Percentiles rank a stretch among this genome's conserved stretches.
Conservation (phyloP, 2,113 vertebrate species). For the Barbus barbus region DNA sequence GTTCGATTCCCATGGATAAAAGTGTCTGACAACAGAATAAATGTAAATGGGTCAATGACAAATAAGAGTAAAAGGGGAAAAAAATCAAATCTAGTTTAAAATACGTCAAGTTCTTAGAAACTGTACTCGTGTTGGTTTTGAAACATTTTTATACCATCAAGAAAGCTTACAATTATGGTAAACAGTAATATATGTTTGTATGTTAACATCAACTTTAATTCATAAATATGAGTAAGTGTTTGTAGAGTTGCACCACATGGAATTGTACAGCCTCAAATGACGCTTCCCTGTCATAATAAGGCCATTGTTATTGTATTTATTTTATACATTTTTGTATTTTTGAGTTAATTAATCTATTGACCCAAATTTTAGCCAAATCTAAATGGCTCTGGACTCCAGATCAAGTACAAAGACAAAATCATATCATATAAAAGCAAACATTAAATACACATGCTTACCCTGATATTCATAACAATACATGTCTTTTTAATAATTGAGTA, state of each 20-base stretch:
- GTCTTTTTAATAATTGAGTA: neutral
- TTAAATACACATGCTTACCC: neutral
- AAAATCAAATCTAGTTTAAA: too few species aligned
- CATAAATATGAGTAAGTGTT: neutral
- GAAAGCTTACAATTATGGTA: neutral
- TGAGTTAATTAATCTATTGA: neutral
- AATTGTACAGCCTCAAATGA: neutral
- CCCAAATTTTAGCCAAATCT: neutral
- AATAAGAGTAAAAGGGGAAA: too few species aligned
- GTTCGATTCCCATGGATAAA: neutral
- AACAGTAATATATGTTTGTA: too few species aligned
- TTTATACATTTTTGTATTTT: neutral
- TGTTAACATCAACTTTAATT: too few species aligned
- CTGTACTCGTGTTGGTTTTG: neutral
- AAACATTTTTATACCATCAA: neutral
- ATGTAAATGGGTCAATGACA: neutral
- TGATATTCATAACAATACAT: neutral
- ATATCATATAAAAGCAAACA: neutral
- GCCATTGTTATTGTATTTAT: neutral
- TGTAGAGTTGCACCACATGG: neutral
- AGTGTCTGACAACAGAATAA: neutral
- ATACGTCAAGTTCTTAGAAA: too few species aligned
- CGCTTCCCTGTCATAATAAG: neutral
- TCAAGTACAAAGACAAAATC: neutral
- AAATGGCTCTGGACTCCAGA: neutral